A percentile compares a stretch with the other conserved stretches of the same genome.
Evolutionary conservation across 2,113 vertebrate genomes (phyloP).

Genomic region (Gasterosteus aculeatus): DNA sequence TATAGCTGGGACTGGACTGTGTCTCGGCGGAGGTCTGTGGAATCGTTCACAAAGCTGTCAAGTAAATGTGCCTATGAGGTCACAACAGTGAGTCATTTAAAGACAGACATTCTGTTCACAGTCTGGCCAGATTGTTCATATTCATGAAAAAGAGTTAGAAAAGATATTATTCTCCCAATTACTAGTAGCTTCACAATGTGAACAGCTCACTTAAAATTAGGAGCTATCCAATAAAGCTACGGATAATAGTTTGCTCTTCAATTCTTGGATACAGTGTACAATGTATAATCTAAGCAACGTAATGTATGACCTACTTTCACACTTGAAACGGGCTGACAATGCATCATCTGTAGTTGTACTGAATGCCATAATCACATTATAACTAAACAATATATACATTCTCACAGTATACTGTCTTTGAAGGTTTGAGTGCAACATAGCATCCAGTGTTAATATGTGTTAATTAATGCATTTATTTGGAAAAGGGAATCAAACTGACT

Average conservation of each 20-base stretch:
- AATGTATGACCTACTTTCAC: background rate
- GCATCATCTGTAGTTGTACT: too few species aligned
- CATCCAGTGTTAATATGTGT: background rate
- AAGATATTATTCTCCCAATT: background rate
- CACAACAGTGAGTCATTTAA: conserved; percentile 6
- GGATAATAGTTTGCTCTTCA: background rate
- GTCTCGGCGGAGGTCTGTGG: conserved; percentile 10
- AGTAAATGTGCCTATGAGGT: background rate
- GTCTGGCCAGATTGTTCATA: background rate
- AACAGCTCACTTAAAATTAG: background rate
- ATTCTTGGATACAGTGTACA: background rate
- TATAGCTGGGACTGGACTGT: conserved; percentile 33
- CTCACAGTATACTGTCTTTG: background rate
- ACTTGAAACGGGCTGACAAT: background rate
- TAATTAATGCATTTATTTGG: background rate
- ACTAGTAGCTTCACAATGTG: background rate
- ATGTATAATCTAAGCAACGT: background rate
- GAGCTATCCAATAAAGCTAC: background rate
- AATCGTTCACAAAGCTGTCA: conserved; percentile 27
- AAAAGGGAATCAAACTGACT: background rate
- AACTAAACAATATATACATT: background rate
- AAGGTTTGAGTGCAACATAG: background rate
- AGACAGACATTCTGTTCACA: conserved; percentile 8
- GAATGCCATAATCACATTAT: too few species aligned
- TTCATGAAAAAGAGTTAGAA: background rate